Evolutionary conservation across 2,113 vertebrate genomes (phyloP).

Genomic region (Boulengeromyrus knoepffleri): DNA sequence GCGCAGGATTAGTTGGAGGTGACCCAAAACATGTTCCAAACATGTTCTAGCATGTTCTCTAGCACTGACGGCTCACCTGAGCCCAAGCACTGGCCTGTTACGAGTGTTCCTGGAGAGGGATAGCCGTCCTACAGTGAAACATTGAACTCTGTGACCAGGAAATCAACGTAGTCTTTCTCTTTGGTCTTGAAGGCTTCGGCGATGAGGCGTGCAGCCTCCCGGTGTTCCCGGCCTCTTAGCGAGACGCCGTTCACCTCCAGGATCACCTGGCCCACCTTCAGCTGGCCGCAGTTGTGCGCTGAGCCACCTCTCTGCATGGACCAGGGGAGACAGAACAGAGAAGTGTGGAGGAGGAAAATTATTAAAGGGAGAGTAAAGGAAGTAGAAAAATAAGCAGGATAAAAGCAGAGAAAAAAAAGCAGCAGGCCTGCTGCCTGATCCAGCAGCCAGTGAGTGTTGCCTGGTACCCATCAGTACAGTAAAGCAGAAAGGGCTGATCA

Average conservation of each 20-base stretch:
- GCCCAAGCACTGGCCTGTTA: background rate
- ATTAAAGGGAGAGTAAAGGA: background rate
- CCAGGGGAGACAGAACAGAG: background rate
- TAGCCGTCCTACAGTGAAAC: constrained; percentile 74
- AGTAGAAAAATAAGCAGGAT: background rate
- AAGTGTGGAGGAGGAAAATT: background rate
- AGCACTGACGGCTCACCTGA: background rate
- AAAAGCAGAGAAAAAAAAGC: background rate
- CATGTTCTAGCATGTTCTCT: background rate
- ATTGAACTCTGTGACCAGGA: constrained; percentile 94
- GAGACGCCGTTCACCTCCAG: constrained; percentile 87
- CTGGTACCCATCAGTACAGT: background rate
- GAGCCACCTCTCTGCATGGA: constrained; percentile 81
- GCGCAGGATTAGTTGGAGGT: background rate
- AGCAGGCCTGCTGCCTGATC: too few species aligned
- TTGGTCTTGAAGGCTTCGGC: constrained; percentile 96
- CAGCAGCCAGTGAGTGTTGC: background rate
- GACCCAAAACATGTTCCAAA: background rate
- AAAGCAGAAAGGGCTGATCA: background rate
- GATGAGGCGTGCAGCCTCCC: constrained; percentile 84
- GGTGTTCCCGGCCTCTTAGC: constrained; percentile 80
- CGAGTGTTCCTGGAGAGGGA: background rate
- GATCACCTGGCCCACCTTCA: constrained; percentile 94
- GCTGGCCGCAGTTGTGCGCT: constrained; percentile 86
- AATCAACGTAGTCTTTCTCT: constrained; percentile 86